Percentiles rank a stretch among this genome's conserved stretches.
Evolutionary conservation across 2,113 vertebrate genomes (phyloP).

Genomic region (Eclectus roratus): DNA sequence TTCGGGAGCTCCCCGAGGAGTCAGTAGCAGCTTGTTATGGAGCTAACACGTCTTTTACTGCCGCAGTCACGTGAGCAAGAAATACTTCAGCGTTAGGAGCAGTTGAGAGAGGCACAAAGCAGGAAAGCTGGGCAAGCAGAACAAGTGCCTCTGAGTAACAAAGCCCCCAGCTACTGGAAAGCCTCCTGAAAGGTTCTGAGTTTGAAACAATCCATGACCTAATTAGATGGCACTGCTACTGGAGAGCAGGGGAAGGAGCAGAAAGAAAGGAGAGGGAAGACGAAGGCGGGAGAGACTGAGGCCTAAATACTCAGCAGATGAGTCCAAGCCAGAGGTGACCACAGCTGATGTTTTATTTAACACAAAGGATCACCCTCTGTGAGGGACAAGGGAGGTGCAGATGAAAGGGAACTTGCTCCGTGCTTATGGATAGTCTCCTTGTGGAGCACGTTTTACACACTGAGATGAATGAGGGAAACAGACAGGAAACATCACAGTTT

Average conservation of each 20-base stretch:
- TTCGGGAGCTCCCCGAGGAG: conserved; percentile 22
- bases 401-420: background rate
- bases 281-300: background rate
- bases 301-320: background rate
- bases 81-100: background rate
- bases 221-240: conserved; percentile 40
- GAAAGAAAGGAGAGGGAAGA: background rate
- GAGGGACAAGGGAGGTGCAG: background rate
- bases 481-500: background rate
- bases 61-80: background rate
- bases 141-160: background rate
- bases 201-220: conserved; percentile 56
- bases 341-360: background rate
- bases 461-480: background rate
- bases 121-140: conserved; percentile 26
- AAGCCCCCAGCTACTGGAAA: background rate
- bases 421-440: background rate
- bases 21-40: background rate
- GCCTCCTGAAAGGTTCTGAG: conserved; percentile 27
- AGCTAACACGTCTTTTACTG: conserved; percentile 33
- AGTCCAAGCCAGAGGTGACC: background rate
- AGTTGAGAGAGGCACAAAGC: background rate
- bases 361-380: rapidly evolving
- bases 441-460: background rate
- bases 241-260: background rate